Percentiles rank a stretch among this genome's conserved stretches.
These are phyloP conservation scores for Erebia epiphron DNA, from an alignment of 2,888 invertebrate genomes.

Conservation along the genomic window DNA sequence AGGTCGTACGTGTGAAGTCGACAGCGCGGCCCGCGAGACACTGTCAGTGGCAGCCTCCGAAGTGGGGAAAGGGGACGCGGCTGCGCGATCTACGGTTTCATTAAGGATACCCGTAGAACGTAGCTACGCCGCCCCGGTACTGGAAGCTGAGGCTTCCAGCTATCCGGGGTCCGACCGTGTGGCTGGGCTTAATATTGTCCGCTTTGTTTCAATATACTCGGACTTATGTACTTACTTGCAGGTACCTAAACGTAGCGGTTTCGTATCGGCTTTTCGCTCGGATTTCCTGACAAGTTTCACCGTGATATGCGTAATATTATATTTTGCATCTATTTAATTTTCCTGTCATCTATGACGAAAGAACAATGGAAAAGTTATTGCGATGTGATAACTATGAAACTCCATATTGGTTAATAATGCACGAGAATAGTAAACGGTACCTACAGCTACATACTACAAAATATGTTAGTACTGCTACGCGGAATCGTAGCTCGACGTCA, in stretches of 20 bases:
- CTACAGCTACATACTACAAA: too few species aligned
- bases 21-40: constrained; percentile 76
- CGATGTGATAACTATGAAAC: too few species aligned
- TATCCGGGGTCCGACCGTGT: constrained; percentile 30
- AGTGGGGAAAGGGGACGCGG: constrained; percentile 58
- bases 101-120: constrained; percentile 63
- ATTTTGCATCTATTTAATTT: too few species aligned
- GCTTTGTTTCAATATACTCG: background rate
- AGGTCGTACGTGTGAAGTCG: constrained; percentile 60
- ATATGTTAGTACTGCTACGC: too few species aligned
- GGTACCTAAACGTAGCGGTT: background rate
- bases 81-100: constrained; percentile 74
- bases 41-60: constrained; percentile 77
- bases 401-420: too few species aligned
- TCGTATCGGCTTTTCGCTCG: background rate
- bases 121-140: constrained; percentile 65
- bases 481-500: too few species aligned
- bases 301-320: too few species aligned
- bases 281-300: background rate
- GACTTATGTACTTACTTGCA: background rate
- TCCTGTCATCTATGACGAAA: too few species aligned
- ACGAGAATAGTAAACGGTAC: too few species aligned
- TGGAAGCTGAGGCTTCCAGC: constrained; percentile 48
- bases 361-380: too few species aligned
- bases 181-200: background rate